These are phyloP conservation scores for Helleia helle DNA, from an alignment of 2,888 invertebrate species.

Conservation along the genomic window DNA sequence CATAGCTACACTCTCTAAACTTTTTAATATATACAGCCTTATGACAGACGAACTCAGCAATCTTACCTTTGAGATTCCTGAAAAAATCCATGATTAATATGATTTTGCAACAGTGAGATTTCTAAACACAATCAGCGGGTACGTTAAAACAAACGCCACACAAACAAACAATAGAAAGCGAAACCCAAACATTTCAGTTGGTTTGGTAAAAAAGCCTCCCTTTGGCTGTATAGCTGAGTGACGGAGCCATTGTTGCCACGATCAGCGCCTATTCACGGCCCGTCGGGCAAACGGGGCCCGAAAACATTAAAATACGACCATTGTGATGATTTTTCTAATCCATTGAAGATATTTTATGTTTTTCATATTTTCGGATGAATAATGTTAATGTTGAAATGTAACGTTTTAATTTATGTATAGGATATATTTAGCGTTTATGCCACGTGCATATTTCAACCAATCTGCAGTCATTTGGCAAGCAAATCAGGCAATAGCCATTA, in stretches of 20 bases:
- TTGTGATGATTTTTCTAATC: conserved; percentile 54
- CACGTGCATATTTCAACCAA: too few species aligned
- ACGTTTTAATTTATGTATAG: too few species aligned
- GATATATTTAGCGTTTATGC: too few species aligned
- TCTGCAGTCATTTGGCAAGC: too few species aligned
- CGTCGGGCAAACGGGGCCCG: conserved; percentile 44
- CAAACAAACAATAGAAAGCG: conserved; percentile 48
- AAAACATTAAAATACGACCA: conserved; percentile 64
- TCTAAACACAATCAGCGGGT: conserved; percentile 3
- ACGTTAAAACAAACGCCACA: conserved; percentile 29
- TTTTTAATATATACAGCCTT: too few species aligned
- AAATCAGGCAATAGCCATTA: too few species aligned
- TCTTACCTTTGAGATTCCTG: too few species aligned
- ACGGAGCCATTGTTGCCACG: conserved; percentile 47
- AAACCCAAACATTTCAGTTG: conserved; percentile 54
- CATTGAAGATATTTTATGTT: conserved; percentile 11
- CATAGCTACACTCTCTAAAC: too few species aligned
- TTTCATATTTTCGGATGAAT: too few species aligned
- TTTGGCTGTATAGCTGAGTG: conserved; percentile 40
- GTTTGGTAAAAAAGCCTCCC: conserved; percentile 48
- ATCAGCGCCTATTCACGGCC: conserved; percentile 51
- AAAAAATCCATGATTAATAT: conserved; percentile 16
- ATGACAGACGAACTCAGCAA: too few species aligned
- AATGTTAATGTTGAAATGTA: too few species aligned
- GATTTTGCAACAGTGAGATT: conserved; percentile 5